Base-by-base conservation (phyloP, 1,140 invertebrate genomes). In the Bombus sylvicola region DNA sequence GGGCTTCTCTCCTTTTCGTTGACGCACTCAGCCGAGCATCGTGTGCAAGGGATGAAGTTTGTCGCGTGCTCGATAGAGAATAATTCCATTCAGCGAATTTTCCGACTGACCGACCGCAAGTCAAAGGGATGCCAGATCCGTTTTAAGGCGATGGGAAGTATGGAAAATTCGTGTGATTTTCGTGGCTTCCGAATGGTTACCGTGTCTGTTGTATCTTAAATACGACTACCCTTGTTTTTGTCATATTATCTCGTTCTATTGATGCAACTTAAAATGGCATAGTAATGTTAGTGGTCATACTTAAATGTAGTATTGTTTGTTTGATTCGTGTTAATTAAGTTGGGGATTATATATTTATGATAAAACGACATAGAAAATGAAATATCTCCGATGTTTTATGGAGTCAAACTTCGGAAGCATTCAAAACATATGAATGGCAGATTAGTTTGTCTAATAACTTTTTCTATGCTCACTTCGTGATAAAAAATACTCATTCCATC, bases 41-140 rank as follows among this genome's bases (percentile, higher is more conserved):
- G 81, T 62, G 88, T 66, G 73, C 81, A 83, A 77, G 88, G 88
- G 88, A 90, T 41, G 84, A 86, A 90, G 81, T 88, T 89, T 89
- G 86, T 89, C 88, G 88, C 88, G 88, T 81, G 81, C 88, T 83
- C 84, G 88, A 82, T 81, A 83, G 81, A 85, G 81, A 81, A 90
- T 89, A 90, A 90, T 90, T 89, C 89, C 62, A 89, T 90, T 90
- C 86, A 89, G 39, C 77, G 78, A 90, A 90, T 90, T 90, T 90
- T 90, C 88, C 89, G 83, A 87, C 75, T 72, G 86, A 89, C 88
- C 88, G 88, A 62, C 41, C 53, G 31, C 71, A 39, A 28, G 53
- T 57, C 34, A 64, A 53, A 64, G 83, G 57, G 41, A 68, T 22
- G 34, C 25, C 4, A 28, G 1, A 31, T 41, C 53, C 53, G 76